Conservation (phyloP, 2,888 invertebrate genomes). For the Cylindroiulus punctatus region DNA sequence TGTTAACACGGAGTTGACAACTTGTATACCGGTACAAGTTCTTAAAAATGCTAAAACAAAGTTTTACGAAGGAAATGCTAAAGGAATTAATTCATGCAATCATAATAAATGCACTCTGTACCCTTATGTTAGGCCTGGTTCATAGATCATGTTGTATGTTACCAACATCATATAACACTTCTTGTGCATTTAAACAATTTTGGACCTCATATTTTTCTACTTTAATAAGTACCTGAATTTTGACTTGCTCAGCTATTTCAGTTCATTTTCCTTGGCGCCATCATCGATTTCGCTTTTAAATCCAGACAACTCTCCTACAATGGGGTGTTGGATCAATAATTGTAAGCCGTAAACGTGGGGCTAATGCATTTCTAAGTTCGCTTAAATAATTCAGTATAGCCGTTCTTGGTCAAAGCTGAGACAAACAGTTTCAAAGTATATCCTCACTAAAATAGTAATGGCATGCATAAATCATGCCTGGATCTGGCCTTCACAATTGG, state of each 20-base stretch:
- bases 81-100: too few species aligned
- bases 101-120: too few species aligned
- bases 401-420: neutral
- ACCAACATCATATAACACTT: too few species aligned
- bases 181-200: neutral
- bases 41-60: too few species aligned
- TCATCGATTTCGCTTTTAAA: slow-evolving; percentile 36
- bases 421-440: neutral
- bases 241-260: neutral
- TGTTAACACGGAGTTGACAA: too few species aligned
- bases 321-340: slow-evolving; percentile 2
- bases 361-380: slow-evolving; percentile 36
- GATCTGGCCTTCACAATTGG: neutral
- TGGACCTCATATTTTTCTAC: neutral
- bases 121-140: too few species aligned
- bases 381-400: slow-evolving; percentile 19
- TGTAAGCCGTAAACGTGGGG: slow-evolving; percentile 36
- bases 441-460: neutral
- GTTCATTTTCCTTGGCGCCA: neutral
- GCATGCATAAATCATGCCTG: neutral
- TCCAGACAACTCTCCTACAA: slow-evolving; percentile 17
- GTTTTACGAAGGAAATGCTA: too few species aligned
- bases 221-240: slow-evolving; percentile 1
- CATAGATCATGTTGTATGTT: too few species aligned
- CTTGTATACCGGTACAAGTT: too few species aligned